Evolutionary conservation across 2,888 invertebrate genomes (phyloP).

Genomic region (Sympetrum striolatum): DNA sequence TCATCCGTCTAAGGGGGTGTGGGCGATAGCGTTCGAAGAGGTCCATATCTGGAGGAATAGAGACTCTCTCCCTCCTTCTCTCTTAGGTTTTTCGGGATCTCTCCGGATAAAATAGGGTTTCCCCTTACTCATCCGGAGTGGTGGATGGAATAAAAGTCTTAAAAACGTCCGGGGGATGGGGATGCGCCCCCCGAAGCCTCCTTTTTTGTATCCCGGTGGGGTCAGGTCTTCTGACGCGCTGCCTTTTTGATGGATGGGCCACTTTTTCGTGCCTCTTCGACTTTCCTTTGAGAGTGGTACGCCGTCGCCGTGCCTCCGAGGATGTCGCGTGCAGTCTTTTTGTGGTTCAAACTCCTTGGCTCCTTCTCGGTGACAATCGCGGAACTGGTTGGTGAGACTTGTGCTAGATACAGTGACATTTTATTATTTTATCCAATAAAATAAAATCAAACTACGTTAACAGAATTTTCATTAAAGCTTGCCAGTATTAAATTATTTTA

Average conservation of each 20-base stretch:
- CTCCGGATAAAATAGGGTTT: constrained; percentile 16
- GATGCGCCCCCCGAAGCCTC: not conserved
- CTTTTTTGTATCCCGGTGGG: not conserved
- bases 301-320: not conserved
- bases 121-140: constrained; percentile 31
- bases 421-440: too few relatives aligned
- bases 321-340: too few relatives aligned
- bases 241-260: not conserved
- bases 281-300: not conserved
- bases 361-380: too few relatives aligned
- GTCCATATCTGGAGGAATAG: constrained; percentile 11
- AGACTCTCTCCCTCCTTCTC: not conserved
- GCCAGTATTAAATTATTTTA: too few relatives aligned
- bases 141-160: not conserved
- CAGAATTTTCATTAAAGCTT: too few relatives aligned
- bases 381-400: too few relatives aligned
- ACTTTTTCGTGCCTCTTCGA: not conserved
- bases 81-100: not conserved
- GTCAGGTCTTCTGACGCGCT: not conserved
- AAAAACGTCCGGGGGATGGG: not conserved
- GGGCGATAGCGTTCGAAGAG: not conserved
- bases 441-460: too few relatives aligned
- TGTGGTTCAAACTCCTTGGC: too few relatives aligned
- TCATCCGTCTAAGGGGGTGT: not conserved
- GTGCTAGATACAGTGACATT: too few relatives aligned